A percentile compares a stretch with the other conserved stretches of the same genome.
Conservation (phyloP, 1,140 invertebrate genomes). For the Metaphire vulgaris region DNA sequence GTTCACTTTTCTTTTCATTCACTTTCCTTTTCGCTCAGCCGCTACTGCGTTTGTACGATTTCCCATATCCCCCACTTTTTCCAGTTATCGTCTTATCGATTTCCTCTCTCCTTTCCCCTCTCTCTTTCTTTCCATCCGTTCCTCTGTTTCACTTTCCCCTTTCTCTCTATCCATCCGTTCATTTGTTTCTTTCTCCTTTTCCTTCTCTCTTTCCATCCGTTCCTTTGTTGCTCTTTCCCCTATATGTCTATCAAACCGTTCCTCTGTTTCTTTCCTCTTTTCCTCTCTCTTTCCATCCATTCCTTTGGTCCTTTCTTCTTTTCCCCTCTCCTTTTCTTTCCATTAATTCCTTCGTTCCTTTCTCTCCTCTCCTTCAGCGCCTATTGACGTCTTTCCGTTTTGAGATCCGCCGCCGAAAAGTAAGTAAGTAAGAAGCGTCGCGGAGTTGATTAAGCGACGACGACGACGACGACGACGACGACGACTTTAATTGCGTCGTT, state of each 20-base stretch:
- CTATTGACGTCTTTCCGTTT: no score
- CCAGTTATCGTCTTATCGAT: no score
- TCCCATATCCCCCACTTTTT: no score
- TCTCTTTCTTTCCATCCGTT: background rate
- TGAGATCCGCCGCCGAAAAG: no score
- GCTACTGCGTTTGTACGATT: no score
- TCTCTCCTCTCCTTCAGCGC: no score
- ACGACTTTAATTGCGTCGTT: no score
- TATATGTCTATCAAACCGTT: background rate
- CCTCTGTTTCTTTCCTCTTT: background rate
- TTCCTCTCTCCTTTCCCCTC: no score
- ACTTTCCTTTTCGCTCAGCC: background rate
- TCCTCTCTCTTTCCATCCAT: background rate
- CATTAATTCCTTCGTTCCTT: background rate
- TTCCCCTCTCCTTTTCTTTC: background rate
- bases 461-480: no score
- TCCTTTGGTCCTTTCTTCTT: background rate
- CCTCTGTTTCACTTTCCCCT: background rate
- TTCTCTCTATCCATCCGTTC: background rate
- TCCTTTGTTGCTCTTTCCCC: background rate
- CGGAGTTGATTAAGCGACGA: no score
- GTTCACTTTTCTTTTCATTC: background rate
- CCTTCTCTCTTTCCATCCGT: background rate
- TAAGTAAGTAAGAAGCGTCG: no score
- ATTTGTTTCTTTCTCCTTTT: background rate